Evolutionary conservation across 64 coral and sea anemone species (phyloP).

Genomic region (Platygyra sinensis): DNA sequence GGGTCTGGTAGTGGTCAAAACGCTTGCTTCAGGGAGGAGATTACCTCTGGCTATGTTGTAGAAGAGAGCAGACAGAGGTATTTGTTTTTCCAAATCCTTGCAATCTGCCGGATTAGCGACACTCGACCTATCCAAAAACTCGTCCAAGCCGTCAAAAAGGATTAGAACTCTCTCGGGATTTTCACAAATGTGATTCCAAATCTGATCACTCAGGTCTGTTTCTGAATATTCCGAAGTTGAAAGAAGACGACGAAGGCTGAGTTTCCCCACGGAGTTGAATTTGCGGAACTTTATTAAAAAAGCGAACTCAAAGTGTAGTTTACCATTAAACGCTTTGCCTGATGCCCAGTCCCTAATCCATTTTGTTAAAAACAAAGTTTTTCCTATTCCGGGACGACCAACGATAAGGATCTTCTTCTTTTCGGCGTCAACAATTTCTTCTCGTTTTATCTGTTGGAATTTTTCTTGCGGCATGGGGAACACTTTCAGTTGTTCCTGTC

Average conservation of each 20-base stretch:
- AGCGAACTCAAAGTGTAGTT: slow-evolving; percentile 24
- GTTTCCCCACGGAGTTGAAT: neutral
- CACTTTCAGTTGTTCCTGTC: neutral
- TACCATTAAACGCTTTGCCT: neutral
- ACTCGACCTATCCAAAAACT: neutral
- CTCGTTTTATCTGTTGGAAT: neutral
- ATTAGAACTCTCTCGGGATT: slow-evolving; percentile 50
- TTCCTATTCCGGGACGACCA: slow-evolving; percentile 67
- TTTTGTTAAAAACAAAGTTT: slow-evolving; percentile 44
- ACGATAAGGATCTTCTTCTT: slow-evolving; percentile 43
- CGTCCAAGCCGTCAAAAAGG: slow-evolving; percentile 73
- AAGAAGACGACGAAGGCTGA: slow-evolving; percentile 32
- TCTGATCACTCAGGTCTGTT: slow-evolving; percentile 11
- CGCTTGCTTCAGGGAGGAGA: slow-evolving; percentile 8
- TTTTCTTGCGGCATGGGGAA: slow-evolving; percentile 4
- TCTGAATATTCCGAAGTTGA: neutral
- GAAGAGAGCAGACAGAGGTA: slow-evolving; percentile 16
- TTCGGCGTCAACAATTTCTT: neutral
- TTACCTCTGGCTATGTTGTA: neutral
- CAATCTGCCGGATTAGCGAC: no score
- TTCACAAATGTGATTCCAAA: slow-evolving; percentile 14
- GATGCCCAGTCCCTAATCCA: slow-evolving; percentile 40
- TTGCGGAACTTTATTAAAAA: slow-evolving; percentile 41
- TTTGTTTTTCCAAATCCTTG: neutral
- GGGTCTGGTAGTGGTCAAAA: slow-evolving; percentile 63